Percentiles rank a stretch among this genome's conserved stretches.
phyloP scores from a whole-genome alignment of 1,140 invertebrate species.

The Nasonia giraulti region DNA sequence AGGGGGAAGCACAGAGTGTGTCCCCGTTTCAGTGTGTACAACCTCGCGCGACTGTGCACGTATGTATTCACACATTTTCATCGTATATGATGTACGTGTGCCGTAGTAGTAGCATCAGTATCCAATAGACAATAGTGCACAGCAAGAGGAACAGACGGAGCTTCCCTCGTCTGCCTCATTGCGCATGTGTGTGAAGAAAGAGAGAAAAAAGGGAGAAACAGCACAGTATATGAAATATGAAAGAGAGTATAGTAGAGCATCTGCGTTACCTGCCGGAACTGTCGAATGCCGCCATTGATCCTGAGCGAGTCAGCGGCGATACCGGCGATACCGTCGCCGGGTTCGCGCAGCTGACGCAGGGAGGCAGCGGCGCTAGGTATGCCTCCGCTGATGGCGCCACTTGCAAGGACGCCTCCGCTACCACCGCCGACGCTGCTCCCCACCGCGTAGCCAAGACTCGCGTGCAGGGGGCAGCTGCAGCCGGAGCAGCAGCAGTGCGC shows the following conservation, averaged over 20 bases:
- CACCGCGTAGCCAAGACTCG: slow-evolving; percentile 55
- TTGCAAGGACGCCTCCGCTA: slow-evolving; percentile 81
- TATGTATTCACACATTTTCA: neutral
- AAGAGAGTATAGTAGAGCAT: slow-evolving; percentile 31
- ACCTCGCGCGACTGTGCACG: neutral
- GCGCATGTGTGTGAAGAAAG: no score
- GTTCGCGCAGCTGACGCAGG: slow-evolving; percentile 87
- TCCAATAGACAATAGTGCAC: no score
- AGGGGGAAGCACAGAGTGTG: neutral
- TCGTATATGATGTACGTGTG: neutral
- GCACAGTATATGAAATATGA: no score
- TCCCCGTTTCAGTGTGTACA: neutral
- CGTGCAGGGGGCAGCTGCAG: slow-evolving; percentile 79
- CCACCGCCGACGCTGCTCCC: slow-evolving; percentile 72
- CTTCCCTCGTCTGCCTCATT: no score
- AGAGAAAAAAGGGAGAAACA: neutral
- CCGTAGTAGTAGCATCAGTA: neutral
- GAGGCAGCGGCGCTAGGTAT: slow-evolving; percentile 83
- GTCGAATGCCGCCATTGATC: slow-evolving; percentile 96
- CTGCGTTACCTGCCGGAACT: slow-evolving; percentile 92
- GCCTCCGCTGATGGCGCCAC: slow-evolving; percentile 74
- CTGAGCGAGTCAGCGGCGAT: slow-evolving; percentile 97
- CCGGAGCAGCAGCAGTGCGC: slow-evolving; percentile 75
- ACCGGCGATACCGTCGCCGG: slow-evolving; percentile 91
- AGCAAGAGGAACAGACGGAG: no score